phyloP scores from a whole-genome alignment of 2,888 invertebrate species.

The Lissocephala sabroskyi region DNA sequence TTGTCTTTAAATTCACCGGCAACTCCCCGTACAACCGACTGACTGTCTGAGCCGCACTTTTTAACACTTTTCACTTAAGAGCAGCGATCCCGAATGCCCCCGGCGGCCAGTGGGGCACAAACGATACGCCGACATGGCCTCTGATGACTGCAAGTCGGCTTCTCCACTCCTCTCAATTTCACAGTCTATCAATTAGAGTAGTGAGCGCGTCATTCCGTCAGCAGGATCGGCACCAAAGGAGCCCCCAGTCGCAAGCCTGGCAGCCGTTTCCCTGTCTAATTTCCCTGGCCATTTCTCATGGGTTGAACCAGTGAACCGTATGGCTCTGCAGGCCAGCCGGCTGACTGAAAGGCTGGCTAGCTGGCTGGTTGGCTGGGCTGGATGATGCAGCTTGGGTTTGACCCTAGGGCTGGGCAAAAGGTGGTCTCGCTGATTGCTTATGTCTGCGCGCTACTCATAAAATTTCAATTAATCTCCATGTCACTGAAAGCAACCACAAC shows the following conservation, averaged over 20 bases:
- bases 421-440: conserved; percentile 68
- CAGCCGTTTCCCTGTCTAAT: conserved; percentile 8
- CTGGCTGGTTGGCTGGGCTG: neutral
- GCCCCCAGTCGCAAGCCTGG: neutral
- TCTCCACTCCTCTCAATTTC: no score
- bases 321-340: no score
- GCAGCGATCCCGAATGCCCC: neutral
- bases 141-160: conserved; percentile 24
- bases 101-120: conserved; percentile 21
- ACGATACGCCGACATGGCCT: conserved; percentile 34
- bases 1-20: conserved; percentile 51
- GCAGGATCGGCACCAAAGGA: conserved; percentile 13
- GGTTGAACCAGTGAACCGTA: neutral
- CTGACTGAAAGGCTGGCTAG: neutral
- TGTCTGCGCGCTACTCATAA: conserved; percentile 65
- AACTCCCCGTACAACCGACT: no score
- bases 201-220: conserved; percentile 41
- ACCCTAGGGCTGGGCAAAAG: conserved; percentile 63
- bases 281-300: conserved; percentile 26
- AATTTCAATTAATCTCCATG: conserved; percentile 63
- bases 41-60: conserved; percentile 41
- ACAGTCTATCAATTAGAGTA: conserved; percentile 62
- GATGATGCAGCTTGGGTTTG: conserved; percentile 29
- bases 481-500: conserved; percentile 30
- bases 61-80: conserved; percentile 63